Evolutionary conservation across 2,797 vertebrate genomes (phyloP).

Genomic region (Phylloscopus collybita): DNA sequence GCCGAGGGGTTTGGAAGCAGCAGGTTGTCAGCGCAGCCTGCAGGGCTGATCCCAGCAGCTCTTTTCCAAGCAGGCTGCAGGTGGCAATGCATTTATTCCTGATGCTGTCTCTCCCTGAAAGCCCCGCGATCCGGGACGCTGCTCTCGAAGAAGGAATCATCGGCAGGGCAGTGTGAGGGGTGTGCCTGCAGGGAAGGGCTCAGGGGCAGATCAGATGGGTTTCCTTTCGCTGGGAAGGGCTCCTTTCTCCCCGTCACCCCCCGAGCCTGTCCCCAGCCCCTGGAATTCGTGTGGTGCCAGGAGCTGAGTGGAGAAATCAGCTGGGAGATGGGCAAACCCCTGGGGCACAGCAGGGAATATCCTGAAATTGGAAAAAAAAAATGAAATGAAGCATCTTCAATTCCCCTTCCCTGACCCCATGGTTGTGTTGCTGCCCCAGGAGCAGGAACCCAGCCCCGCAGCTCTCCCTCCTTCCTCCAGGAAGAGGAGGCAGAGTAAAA

Average conservation of each 20-base stretch:
- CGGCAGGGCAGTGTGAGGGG: background rate
- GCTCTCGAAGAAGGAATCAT: background rate
- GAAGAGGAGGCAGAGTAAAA: background rate
- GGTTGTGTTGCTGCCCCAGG: background rate
- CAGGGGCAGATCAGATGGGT: background rate
- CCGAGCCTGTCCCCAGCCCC: background rate
- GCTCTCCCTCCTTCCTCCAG: background rate
- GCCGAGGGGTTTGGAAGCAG: background rate
- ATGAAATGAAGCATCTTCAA: background rate
- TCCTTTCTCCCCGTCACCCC: background rate
- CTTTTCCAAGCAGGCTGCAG: constrained; percentile 49
- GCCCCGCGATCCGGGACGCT: background rate
- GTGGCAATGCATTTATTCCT: constrained; percentile 40
- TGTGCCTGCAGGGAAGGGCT: background rate
- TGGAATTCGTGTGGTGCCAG: background rate
- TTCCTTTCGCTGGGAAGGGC: background rate
- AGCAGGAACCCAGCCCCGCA: background rate
- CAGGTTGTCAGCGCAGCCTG: background rate
- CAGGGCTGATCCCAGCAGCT: background rate
- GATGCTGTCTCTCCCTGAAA: background rate
- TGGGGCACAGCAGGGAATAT: background rate
- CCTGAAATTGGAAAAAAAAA: background rate
- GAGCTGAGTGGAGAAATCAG: background rate
- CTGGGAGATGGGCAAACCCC: background rate
- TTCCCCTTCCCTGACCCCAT: background rate